Evolutionary conservation across 2,113 vertebrate genomes (phyloP), one percentile per base, ranked within the genome.

Genomic region (Ochotona curzoniae): DNA sequence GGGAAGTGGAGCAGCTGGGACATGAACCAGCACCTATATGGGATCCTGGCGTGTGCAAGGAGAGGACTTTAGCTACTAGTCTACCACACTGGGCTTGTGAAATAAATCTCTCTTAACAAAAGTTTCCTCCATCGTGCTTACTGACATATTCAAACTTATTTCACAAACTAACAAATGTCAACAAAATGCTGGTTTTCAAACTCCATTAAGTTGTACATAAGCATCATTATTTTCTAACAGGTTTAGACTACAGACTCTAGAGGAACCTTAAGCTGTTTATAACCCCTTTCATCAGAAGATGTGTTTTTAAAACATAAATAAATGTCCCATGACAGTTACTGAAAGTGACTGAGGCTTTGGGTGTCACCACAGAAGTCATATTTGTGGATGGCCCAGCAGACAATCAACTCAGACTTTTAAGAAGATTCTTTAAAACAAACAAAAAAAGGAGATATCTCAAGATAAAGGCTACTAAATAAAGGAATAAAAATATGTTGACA

Each of bases 401-500:
- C 32, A 83, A 79, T 57, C 32, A 66, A 35, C 54, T 60, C 67
- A 5, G 57, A 66, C 85, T 87, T 51, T 96, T 94, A 95, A 89
- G 28, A 30, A 96, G 76, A 95, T 60, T 70, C 47, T 10, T 44
- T 44, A 44, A 44, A 44, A 44, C 6, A 44, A 44, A 90, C 0
- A n/a, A 81, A 95, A 96, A 97, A 57, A 88, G 92, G 94, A 81
- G 94, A 91, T 83, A 91, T 90, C 69, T 93, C 49, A 89, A 97
- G 96, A 96, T 96, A 95, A 96, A 97, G 98, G 96, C 89, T n/a
- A 79, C 0, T 63, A 82, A 97, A 93, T 96, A 97, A 97, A 96
- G 95, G 97, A 97, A 97, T 96, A 92, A 93, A 97, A 95, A 98
- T 96, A 98, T 97, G 95, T 96, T 97, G 97, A 98, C 98, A 97